A percentile compares a stretch with the other conserved stretches of the same genome.
phyloP scores from a whole-genome alignment of 53 echinoderm and acorn worm genomes.

The Holothuria leucospilota region DNA sequence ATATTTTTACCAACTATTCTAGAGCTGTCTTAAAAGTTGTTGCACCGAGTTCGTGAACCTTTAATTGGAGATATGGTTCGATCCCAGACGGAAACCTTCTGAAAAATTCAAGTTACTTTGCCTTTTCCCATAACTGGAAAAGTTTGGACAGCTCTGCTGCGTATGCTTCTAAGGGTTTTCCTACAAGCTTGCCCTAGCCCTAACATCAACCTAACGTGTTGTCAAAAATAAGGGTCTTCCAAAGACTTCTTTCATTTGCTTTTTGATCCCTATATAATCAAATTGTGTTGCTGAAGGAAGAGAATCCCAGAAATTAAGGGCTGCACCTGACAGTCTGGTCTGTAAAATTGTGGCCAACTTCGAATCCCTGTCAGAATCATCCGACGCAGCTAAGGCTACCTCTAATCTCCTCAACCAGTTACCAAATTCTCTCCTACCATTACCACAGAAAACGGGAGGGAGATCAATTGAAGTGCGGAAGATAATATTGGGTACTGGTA shows the following conservation, averaged over 20 bases:
- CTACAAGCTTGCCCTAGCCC: not conserved
- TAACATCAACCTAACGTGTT: not conserved
- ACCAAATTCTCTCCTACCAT: conserved; percentile 11
- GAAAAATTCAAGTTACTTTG: too few relatives aligned
- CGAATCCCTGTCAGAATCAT: conserved; percentile 14
- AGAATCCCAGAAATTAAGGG: conserved; percentile 22
- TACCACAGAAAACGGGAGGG: conserved; percentile 20
- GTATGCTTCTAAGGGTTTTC: not conserved
- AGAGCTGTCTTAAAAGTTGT: too few relatives aligned
- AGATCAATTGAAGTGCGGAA: not conserved
- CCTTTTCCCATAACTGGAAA: too few relatives aligned
- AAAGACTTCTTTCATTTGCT: conserved; percentile 7
- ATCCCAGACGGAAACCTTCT: too few relatives aligned
- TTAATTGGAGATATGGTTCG: too few relatives aligned
- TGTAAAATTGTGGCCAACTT: not conserved
- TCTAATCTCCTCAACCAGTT: conserved; percentile 12
- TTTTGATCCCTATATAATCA: not conserved
- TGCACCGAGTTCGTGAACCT: too few relatives aligned
- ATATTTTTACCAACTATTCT: too few relatives aligned
- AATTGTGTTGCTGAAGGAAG: conserved; percentile 10
- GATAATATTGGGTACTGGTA: not conserved
- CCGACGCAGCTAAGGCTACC: conserved; percentile 18
- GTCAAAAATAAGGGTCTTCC: not conserved
- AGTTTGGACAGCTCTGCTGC: not conserved
- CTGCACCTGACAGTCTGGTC: not conserved